A percentile compares a stretch with the other conserved stretches of the same genome.
Conservation (phyloP, 2,888 invertebrate genomes). For the Apamea sordens region DNA sequence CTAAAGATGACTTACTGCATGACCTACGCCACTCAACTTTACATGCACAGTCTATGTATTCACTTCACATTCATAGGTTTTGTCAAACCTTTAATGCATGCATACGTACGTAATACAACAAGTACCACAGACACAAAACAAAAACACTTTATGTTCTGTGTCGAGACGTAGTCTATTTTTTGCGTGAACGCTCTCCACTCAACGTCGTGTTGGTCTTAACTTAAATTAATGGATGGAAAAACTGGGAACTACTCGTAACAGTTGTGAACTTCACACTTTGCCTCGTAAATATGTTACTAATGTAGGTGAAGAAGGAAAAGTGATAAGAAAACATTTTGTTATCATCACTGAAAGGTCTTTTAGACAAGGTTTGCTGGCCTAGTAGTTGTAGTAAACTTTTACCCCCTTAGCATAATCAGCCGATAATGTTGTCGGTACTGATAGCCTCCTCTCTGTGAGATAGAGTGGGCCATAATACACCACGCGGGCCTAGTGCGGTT, state of each 20-base stretch:
- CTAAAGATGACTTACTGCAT: not conserved
- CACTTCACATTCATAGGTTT: not conserved
- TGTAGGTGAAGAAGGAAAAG: not conserved
- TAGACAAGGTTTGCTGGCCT: not conserved
- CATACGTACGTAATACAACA: not conserved
- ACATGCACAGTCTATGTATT: not conserved
- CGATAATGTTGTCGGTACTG: not conserved
- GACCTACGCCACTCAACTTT: not conserved
- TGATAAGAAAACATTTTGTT: slow-evolving; percentile 2
- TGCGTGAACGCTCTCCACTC: slow-evolving; percentile 34
- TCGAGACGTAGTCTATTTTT: slow-evolving; percentile 33
- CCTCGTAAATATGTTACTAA: slow-evolving; percentile 14
- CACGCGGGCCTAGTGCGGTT: not conserved
- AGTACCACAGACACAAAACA: slow-evolving; percentile 16
- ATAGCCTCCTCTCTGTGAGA: not conserved
- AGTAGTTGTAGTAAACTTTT: not conserved
- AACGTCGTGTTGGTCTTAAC: slow-evolving; percentile 47
- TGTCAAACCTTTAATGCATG: not conserved
- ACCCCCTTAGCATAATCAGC: not conserved
- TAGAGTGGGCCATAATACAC: not conserved
- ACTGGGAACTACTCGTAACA: slow-evolving; percentile 35
- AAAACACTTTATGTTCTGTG: slow-evolving; percentile 36
- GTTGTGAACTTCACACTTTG: slow-evolving; percentile 34
- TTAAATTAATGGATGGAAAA: slow-evolving; percentile 59
- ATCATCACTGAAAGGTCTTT: not conserved